A percentile compares a stretch with the other conserved stretches of the same genome.
These are phyloP conservation scores for Zalophus californianus DNA, from an alignment of 2,797 vertebrate species.

Conservation along the genomic window DNA sequence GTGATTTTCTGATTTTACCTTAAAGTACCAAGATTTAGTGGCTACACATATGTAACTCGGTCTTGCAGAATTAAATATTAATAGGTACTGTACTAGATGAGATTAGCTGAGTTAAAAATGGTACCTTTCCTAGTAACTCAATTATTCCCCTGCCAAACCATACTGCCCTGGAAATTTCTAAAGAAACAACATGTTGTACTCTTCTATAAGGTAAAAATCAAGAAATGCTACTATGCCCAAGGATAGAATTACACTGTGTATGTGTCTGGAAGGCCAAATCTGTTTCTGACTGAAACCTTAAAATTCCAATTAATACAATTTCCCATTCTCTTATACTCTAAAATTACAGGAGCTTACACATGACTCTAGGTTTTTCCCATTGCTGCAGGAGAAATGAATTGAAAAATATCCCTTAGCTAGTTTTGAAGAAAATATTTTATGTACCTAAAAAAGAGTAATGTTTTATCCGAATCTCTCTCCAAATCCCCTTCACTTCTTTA, in stretches of 20 bases:
- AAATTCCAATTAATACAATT: constrained; percentile 45
- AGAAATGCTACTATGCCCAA: constrained; percentile 30
- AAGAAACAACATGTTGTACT: constrained; percentile 1
- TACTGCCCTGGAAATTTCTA: constrained; percentile 8
- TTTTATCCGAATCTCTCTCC: constrained; percentile 48
- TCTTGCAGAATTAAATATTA: constrained; percentile 46
- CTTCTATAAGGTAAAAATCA: constrained; percentile 23
- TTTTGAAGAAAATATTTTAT: constrained; percentile 56
- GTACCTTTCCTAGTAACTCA: not conserved
- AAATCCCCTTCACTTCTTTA: constrained; percentile 14
- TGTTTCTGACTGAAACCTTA: constrained; percentile 45
- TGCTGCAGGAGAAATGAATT: not conserved
- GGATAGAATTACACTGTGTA: not conserved
- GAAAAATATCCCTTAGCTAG: constrained; percentile 46
- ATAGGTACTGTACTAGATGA: not conserved
- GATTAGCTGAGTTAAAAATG: constrained; percentile 4
- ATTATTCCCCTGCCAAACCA: not conserved
- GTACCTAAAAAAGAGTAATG: not conserved
- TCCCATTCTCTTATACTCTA: not conserved
- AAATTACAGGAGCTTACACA: constrained; percentile 14
- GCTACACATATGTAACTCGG: not conserved
- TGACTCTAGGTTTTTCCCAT: constrained; percentile 9
- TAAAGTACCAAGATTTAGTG: constrained; percentile 26
- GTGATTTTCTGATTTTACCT: constrained; percentile 61
- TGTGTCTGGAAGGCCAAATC: not conserved